These are phyloP conservation scores for Oxyura jamaicensis DNA, from an alignment of 2,113 vertebrate genomes.

Conservation along the genomic window DNA sequence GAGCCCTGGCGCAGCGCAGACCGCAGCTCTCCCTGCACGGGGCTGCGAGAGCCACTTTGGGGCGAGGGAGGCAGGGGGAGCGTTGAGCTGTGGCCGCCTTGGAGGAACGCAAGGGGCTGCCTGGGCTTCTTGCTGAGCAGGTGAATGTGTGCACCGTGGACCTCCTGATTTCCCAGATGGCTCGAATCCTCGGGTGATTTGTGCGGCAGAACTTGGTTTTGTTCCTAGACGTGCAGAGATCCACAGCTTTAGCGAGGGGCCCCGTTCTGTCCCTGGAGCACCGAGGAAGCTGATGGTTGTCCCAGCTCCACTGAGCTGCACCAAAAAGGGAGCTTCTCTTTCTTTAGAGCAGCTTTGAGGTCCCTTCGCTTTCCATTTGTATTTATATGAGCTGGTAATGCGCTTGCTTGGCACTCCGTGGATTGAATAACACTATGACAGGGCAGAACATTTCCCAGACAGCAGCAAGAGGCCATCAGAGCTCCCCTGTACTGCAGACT, in stretches of 20 bases:
- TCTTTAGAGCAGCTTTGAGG: neutral
- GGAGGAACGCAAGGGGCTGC: neutral
- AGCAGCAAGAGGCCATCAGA: neutral
- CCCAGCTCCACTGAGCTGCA: neutral
- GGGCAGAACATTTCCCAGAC: neutral
- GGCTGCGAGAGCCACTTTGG: neutral
- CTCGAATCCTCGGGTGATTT: neutral
- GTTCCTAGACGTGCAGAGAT: rapidly evolving
- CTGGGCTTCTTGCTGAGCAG: neutral
- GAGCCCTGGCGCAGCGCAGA: conserved; percentile 56
- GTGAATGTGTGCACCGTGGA: neutral
- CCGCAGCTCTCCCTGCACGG: conserved; percentile 44
- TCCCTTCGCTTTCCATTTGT: neutral
- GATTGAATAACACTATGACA: neutral
- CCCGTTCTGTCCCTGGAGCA: neutral
- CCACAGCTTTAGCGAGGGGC: rapidly evolving
- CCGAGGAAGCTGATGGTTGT: neutral
- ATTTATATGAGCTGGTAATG: rapidly evolving
- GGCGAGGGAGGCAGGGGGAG: neutral
- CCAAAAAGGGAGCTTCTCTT: neutral
- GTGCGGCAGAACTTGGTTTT: rapidly evolving
- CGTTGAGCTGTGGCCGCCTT: neutral
- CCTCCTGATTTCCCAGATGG: neutral
- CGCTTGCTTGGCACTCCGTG: neutral
- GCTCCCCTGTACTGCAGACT: neutral